Conservation (phyloP, 2,797 vertebrate species). For the Rhinophrynus dorsalis region DNA sequence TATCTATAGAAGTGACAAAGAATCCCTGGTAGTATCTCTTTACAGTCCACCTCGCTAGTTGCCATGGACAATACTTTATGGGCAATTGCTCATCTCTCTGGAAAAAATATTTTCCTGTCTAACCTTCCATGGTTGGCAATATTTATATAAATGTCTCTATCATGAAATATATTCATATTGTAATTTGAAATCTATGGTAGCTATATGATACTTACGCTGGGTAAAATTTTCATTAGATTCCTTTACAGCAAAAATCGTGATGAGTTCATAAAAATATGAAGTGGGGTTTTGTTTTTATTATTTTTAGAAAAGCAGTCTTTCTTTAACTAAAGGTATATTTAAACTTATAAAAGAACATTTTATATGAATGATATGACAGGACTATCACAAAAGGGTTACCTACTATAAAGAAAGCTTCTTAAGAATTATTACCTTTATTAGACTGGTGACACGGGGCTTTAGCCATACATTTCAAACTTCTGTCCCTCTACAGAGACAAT, state of each 20-base stretch:
- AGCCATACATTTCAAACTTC: slow-evolving; percentile 87
- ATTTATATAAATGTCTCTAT: slow-evolving; percentile 38
- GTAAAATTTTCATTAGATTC: slow-evolving; percentile 49
- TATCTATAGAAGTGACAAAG: no score
- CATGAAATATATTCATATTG: not conserved
- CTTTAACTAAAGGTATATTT: slow-evolving; percentile 72
- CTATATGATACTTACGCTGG: not conserved
- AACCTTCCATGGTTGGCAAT: slow-evolving; percentile 28
- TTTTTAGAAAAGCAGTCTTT: slow-evolving; percentile 58
- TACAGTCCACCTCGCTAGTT: not conserved
- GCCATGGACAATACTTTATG: slow-evolving; percentile 18
- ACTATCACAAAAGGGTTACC: slow-evolving; percentile 80
- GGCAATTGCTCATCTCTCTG: slow-evolving; percentile 28
- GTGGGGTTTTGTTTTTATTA: slow-evolving; percentile 57
- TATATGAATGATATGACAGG: slow-evolving; percentile 80
- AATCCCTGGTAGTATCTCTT: no score
- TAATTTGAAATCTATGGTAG: slow-evolving; percentile 12
- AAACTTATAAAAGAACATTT: slow-evolving; percentile 81
- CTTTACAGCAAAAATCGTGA: slow-evolving; percentile 53
- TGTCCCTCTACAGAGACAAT: slow-evolving; percentile 96
- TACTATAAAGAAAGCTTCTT: slow-evolving; percentile 80
- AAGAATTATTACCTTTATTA: slow-evolving; percentile 97
- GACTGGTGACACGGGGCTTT: slow-evolving; percentile 87
- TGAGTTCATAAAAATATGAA: slow-evolving; percentile 49
- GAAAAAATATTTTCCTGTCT: slow-evolving; percentile 28